A percentile compares a stretch with the other conserved stretches of the same genome.
phyloP scores from a whole-genome alignment of 2,888 invertebrate genomes.

The Folsomia manolachei region DNA sequence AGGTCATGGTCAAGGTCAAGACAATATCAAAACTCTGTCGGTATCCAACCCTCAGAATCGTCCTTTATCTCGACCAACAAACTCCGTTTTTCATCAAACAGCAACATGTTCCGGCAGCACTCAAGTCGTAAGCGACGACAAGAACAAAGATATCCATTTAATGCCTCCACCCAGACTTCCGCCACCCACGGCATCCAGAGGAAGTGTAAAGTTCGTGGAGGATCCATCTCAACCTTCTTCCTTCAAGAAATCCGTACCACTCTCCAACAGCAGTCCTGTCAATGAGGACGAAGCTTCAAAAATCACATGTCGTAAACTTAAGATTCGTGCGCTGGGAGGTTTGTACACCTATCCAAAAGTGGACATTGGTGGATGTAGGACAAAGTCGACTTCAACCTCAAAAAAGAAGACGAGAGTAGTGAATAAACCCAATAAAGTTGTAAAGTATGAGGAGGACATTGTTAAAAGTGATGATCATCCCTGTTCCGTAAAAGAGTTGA shows the following conservation, averaged over 20 bases:
- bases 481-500: not conserved
- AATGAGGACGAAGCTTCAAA: not conserved
- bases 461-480: too few species aligned
- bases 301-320: not conserved
- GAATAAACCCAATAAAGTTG: too few species aligned
- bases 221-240: not conserved
- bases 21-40: not conserved
- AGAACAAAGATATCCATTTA: not conserved
- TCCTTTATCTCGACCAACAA: not conserved
- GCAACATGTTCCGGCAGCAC: not conserved
- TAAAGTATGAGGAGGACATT: not conserved
- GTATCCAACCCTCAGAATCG: not conserved
- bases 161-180: not conserved
- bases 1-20: not conserved
- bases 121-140: not conserved
- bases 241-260: not conserved
- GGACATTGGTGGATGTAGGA: not conserved
- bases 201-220: not conserved
- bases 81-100: too few species aligned
- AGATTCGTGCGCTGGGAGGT: too few species aligned
- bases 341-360: not conserved
- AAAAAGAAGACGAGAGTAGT: not conserved
- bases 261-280: not conserved
- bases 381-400: too few species aligned
- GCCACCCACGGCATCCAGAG: not conserved